phyloP scores from a whole-genome alignment of 2,888 invertebrate genomes.

The Drosophila limbata region DNA sequence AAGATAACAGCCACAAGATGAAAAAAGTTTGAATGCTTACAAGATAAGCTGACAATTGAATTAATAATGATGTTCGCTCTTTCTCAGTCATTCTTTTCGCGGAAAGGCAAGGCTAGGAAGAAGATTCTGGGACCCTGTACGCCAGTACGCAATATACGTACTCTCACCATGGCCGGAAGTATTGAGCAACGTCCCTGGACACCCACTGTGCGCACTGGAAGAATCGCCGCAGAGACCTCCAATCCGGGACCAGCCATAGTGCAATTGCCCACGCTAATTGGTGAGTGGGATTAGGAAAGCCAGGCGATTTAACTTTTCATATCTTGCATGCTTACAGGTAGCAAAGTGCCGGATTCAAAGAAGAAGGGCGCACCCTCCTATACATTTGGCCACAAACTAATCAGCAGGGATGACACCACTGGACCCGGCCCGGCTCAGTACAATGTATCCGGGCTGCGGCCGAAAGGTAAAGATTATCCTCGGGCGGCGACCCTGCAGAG shows the following conservation, averaged over 20 bases:
- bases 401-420: slow-evolving; percentile 86
- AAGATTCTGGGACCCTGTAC: slow-evolving; percentile 55
- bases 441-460: slow-evolving; percentile 93
- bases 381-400: slow-evolving; percentile 90
- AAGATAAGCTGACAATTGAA: not conserved
- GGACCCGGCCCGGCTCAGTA: slow-evolving; percentile 97
- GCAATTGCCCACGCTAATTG: slow-evolving; percentile 92
- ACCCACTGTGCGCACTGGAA: slow-evolving; percentile 94
- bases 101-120: slow-evolving; percentile 14
- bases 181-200: slow-evolving; percentile 95
- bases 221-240: slow-evolving; percentile 93
- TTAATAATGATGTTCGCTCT: not conserved
- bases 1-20: slow-evolving; percentile 7
- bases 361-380: slow-evolving; percentile 92
- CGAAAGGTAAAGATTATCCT: slow-evolving; percentile 92
- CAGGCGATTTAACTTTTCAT: not conserved
- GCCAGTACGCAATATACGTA: slow-evolving; percentile 51
- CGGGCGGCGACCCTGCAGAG: slow-evolving; percentile 93
- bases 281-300: slow-evolving; percentile 86
- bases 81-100: not conserved
- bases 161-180: slow-evolving; percentile 86
- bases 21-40: slow-evolving; percentile 21
- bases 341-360: slow-evolving; percentile 91
- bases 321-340: slow-evolving; percentile 86
- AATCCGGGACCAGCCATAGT: slow-evolving; percentile 96